Evolutionary conservation across 2,888 invertebrate genomes (phyloP), one percentile per base, ranked within the genome.

Genomic region (Dromius quadrimaculatus): DNA sequence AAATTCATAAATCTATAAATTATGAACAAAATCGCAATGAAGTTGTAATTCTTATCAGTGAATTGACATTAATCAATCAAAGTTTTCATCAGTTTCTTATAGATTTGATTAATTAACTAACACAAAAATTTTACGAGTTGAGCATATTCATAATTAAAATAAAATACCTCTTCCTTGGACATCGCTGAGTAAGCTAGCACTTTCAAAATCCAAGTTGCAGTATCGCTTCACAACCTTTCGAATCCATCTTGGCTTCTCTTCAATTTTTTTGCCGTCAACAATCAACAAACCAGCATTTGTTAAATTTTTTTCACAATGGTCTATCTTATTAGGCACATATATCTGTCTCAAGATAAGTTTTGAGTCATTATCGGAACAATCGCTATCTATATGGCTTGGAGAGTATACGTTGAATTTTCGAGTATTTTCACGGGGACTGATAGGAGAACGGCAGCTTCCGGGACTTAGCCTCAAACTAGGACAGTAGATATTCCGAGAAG

Each of bases 161-260:
- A 1, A 41, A 28, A 74, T 76, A 83, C 83, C 83, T 80, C 81
- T 77, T 74, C 82, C 82, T 71, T 82, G 81, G n/a, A 38, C 70
- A 73, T 83, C 83, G n/a, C 82, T 82, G 17, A 83, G 75, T 64
- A 83, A 74, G 1, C 82, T 82, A 66, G 83, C 79, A 73, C 80
- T 82, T 73, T 83, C 83, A 73, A 82, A 83, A 75, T 83, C 83
- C 8, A 80, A 80, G 74, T 82, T 83, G 20, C 82, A 81, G 74
- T 81, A 83, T 72, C 83, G 75, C 54, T 82, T 77, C 23, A 83
- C 82, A 6, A 83, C 78, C 72, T 82, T 82, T 76, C 81, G 82
- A 68, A 83, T 83, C 82, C 82, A 83, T 71, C 81, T 82, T n/a
- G 79, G 79, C 1, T 76, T 76, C 47, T 82, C 82, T 43, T 77